phyloP scores from a whole-genome alignment of 2,113 vertebrate species.

The Hemichromis elongatus region DNA sequence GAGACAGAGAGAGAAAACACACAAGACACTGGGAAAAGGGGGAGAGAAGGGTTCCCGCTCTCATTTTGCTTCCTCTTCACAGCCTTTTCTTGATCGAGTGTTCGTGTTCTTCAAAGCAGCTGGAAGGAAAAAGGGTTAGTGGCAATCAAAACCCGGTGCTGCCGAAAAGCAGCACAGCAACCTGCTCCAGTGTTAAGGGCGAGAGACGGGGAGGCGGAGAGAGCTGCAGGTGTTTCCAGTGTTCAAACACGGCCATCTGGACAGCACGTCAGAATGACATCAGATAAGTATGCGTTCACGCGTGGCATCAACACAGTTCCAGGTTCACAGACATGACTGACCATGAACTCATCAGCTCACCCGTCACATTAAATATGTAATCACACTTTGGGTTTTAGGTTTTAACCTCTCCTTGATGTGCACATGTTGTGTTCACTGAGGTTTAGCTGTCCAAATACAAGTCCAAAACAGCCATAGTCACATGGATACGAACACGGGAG shows the following conservation, averaged over 20 bases:
- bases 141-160: slow-evolving; percentile 9
- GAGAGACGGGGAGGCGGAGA: neutral
- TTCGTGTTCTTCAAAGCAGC: slow-evolving; percentile 41
- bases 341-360: neutral
- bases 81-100: slow-evolving; percentile 11
- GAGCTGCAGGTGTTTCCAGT: slow-evolving; percentile 29
- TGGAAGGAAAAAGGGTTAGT: slow-evolving; percentile 66
- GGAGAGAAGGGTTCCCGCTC: slow-evolving; percentile 8
- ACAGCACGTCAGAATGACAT: neutral
- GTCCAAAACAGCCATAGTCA: neutral
- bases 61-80: slow-evolving; percentile 13
- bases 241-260: slow-evolving; percentile 25
- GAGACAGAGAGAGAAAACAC: neutral
- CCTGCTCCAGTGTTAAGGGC: neutral
- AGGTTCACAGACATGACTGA: neutral
- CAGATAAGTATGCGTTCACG: neutral
- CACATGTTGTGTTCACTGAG: neutral
- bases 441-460: neutral
- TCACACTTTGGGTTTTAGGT: neutral
- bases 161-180: neutral
- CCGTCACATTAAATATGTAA: neutral
- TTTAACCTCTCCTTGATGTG: neutral
- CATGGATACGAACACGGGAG: neutral
- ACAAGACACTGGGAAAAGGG: slow-evolving; percentile 5
- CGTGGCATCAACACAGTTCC: neutral